Base-by-base conservation (phyloP, 2,797 vertebrate genomes). In the Schizopygopsis malacanthus region DNA sequence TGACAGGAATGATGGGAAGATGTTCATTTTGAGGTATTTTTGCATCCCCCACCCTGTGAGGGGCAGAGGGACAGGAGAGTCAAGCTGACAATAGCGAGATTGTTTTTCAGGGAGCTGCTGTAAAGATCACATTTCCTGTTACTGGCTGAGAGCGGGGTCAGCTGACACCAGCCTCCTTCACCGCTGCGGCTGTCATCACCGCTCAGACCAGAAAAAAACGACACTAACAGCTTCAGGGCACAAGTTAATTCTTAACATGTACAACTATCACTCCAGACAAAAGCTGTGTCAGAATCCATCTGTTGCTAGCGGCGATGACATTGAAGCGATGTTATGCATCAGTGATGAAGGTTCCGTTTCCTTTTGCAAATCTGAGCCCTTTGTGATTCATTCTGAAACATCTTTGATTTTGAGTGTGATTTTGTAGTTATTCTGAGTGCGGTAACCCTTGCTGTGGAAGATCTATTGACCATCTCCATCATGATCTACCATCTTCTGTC, bases 81-180 rank as follows among this genome's bases (percentile, higher is more conserved):
- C 59, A 52, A 59, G 81, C 87, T 87, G 89, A 93, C 92, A 93
- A 92, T 87, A 90, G 89, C 69, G 83, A 80, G 90, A 89, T 90
- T 92, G 50, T 93, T 91, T 89, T 88, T 86, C 85, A 77, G 89
- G 81, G 73, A 86, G 91, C 81, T 86, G 85, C 85, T 52, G 87
- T 83, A 85, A 83, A 87, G 90, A 91, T 92, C 91, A 88, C 90
- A 82, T 94, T 91, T 91, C 91, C 91, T 88, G 87, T 91, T 92
- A 89, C 88, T 91, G 88, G 89, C 92, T 92, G 89, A 89, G 86
- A 91, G 90, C 88, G 43, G 50, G 86, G 89, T 92, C 91, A 94
- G 93, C 91, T 94, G 93, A 93, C 92, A 79, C 6, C n/a, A 65
- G 80, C 18, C 87, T 76, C 59, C 72, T 79, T 89, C 84, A 71